Percentiles rank a stretch among this genome's conserved stretches.
Conservation (phyloP, 2,113 vertebrate species). For the Aspiorhynchus laticeps region DNA sequence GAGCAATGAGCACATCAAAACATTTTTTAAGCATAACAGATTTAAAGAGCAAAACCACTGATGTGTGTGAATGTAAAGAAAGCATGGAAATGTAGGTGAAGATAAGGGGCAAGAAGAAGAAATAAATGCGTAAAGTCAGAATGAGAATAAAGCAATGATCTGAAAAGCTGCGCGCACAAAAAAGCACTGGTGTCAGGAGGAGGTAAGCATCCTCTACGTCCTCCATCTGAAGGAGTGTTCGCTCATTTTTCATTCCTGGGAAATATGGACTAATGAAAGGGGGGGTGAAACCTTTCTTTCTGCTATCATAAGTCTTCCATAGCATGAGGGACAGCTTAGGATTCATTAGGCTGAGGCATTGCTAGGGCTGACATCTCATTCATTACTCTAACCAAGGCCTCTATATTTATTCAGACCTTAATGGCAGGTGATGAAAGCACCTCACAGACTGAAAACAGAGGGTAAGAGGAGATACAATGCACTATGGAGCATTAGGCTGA, state of each 20-base stretch:
- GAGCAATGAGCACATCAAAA: neutral
- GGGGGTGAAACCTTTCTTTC: conserved; percentile 26
- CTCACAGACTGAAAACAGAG: neutral
- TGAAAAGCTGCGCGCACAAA: conserved; percentile 63
- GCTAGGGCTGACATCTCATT: conserved; percentile 57
- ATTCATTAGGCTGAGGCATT: neutral
- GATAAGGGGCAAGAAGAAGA: neutral
- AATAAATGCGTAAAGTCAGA: neutral
- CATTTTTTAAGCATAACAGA: neutral
- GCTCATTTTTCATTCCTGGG: conserved; percentile 60
- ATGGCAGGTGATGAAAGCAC: conserved; percentile 1
- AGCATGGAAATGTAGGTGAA: neutral
- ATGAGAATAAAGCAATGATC: conserved; percentile 58
- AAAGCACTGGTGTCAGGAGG: conserved; percentile 66
- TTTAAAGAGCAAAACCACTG: neutral
- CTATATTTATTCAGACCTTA: conserved; percentile 58
- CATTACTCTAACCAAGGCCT: conserved; percentile 54
- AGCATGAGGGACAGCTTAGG: conserved; percentile 39
- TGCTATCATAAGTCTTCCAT: neutral
- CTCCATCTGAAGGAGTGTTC: conserved; percentile 46
- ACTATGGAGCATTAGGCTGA: neutral
- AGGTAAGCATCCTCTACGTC: conserved; percentile 51
- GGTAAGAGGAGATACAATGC: neutral
- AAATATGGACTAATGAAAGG: conserved; percentile 51
- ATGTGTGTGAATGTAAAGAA: neutral